Percentiles rank a stretch among this genome's conserved stretches.
phyloP scores from a whole-genome alignment of 64 coral and sea anemone species.

The Anthopleura sola region DNA sequence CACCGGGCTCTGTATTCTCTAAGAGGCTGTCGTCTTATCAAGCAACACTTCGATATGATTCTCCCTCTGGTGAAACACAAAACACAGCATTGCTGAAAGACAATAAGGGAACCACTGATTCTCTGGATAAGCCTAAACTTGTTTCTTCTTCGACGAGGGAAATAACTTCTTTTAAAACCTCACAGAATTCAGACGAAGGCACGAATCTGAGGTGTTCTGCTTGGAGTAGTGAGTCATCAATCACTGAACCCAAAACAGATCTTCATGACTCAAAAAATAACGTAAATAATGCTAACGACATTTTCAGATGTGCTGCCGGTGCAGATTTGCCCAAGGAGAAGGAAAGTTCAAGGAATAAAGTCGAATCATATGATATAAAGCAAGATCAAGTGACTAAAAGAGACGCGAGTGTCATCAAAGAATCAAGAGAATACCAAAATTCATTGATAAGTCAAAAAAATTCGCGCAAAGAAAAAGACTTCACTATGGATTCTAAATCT shows the following conservation, averaged over 20 bases:
- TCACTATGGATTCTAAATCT: background rate
- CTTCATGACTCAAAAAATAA: background rate
- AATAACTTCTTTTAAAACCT: background rate
- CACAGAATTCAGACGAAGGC: background rate
- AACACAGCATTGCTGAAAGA: background rate
- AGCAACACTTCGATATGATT: background rate
- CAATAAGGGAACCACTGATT: background rate
- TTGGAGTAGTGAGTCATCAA: background rate
- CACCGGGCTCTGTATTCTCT: background rate
- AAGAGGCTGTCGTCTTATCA: constrained; percentile 16
- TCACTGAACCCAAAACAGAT: background rate
- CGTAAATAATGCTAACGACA: background rate
- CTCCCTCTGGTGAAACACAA: background rate
- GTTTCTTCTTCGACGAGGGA: background rate
- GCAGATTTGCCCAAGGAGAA: background rate
- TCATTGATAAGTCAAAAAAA: background rate
- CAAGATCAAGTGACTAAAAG: background rate
- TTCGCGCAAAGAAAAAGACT: background rate
- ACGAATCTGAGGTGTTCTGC: background rate
- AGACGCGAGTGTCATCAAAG: background rate
- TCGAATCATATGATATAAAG: background rate
- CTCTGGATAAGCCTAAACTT: constrained; percentile 5
- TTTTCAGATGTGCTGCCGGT: background rate
- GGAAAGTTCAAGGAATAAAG: background rate
- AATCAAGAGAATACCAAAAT: background rate